Base-by-base conservation (phyloP, 2,888 invertebrate genomes). In the Pseudococcus viburni region DNA sequence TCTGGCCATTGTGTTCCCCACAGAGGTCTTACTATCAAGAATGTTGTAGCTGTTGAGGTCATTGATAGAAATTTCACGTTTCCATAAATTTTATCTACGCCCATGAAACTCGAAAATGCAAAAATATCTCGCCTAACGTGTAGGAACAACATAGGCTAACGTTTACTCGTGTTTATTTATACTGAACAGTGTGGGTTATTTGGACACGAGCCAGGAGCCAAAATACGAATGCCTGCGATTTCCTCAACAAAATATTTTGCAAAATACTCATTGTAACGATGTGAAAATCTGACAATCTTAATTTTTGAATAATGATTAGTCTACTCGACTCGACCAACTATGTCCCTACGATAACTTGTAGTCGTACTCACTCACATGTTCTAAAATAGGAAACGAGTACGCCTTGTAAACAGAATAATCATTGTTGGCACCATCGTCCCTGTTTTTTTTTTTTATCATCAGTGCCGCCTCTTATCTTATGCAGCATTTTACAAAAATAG, bases 201-300 rank as follows among this genome's bases (percentile, higher is more conserved):
- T 83, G 80, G 80, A 19, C 0, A 8, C 46, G 7, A 4, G 80
- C 80, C 80, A 83, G 46, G 0, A 11, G 80, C 80, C 80, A 83
- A 19, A 46, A 46, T 19, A 83, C 80, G 19, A 42, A 83, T 19
- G 26, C 26, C 26, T 33, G 46, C 46, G 46, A 46, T 83, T 46
- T 83, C 80, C 80, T 83, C 80, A 19, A 46, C 46, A 83, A 83
- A 83, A 83, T 83, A 83, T 83, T 83, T 83, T 83, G 80, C 80
- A 83, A 83, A 83, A 83, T 46, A 83, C 33, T 46, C 46, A 83
- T 83, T 83, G 46, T 46, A 33, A 83, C 46, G 42, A 46, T 83
- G 46, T 17, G 33, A 33, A 9, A 83, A 83, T 46, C 46, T 83
- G 80, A 46, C 80, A 73, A 33, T 73, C 33, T 73, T 39, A 33